Evolutionary conservation across 2,888 invertebrate genomes (phyloP).

Genomic region (Drosophila prostipennis): DNA sequence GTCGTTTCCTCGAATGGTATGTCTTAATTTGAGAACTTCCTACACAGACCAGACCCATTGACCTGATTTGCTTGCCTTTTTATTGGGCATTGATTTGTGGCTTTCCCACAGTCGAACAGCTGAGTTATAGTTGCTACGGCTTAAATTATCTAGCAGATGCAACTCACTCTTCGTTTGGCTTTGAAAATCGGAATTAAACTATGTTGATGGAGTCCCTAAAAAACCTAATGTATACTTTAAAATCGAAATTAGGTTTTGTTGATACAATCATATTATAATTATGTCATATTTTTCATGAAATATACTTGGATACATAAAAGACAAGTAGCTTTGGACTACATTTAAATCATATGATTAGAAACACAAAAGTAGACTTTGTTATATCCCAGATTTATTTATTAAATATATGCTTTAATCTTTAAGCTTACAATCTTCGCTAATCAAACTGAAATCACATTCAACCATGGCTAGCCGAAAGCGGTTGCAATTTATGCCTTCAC

Average conservation of each 20-base stretch:
- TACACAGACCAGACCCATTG: slow-evolving; percentile 26
- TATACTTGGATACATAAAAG: neutral
- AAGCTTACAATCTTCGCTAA: neutral
- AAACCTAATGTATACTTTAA: neutral
- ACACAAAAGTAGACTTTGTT: too few species aligned
- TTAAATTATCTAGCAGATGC: slow-evolving; percentile 1
- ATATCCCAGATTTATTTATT: neutral
- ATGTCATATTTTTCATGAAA: too few species aligned
- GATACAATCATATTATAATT: too few species aligned
- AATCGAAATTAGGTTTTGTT: neutral
- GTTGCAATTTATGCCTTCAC: neutral
- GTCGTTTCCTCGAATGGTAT: slow-evolving; percentile 31
- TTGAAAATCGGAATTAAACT: slow-evolving; percentile 10
- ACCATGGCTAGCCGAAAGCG: neutral
- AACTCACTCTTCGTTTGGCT: neutral
- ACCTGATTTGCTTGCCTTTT: slow-evolving; percentile 28
- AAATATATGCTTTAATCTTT: neutral
- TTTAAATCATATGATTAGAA: too few species aligned
- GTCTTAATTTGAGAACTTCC: slow-evolving; percentile 40
- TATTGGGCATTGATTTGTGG: slow-evolving; percentile 34
- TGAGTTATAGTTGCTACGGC: slow-evolving; percentile 25
- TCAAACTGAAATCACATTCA: neutral
- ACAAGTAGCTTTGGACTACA: neutral
- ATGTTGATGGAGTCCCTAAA: neutral
- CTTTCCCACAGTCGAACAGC: slow-evolving; percentile 26